These are phyloP conservation scores for Apolygus lucorum DNA, from an alignment of 1,140 invertebrate genomes.

Conservation along the genomic window DNA sequence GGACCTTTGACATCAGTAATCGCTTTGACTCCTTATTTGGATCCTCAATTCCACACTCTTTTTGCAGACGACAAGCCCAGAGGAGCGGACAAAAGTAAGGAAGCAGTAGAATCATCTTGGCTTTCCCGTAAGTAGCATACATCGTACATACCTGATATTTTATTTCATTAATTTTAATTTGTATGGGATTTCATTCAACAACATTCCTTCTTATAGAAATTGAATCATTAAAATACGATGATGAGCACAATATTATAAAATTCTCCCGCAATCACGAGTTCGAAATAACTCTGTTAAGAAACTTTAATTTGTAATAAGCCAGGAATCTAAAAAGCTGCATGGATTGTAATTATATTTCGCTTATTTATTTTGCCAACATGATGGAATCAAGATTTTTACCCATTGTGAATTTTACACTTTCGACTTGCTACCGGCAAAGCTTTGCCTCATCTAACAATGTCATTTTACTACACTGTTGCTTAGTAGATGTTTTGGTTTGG, in stretches of 20 bases:
- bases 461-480: too few species aligned
- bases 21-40: too few species aligned
- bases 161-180: background rate
- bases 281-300: too few species aligned
- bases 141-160: background rate
- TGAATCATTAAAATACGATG: background rate
- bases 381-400: too few species aligned
- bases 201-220: background rate
- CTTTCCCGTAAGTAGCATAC: background rate
- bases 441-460: too few species aligned
- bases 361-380: too few species aligned
- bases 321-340: background rate
- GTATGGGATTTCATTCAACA: background rate
- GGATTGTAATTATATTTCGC: background rate
- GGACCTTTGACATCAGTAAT: too few species aligned
- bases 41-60: background rate
- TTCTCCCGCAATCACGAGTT: too few species aligned
- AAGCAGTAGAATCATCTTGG: background rate
- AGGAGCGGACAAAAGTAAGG: slow-evolving; percentile 1
- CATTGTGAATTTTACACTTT: too few species aligned
- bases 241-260: background rate
- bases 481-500: too few species aligned
- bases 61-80: background rate
- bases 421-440: too few species aligned
- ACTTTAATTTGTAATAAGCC: slow-evolving; percentile 2